Percentiles rank a stretch among this genome's conserved stretches.
Conservation (phyloP, 2,888 invertebrate species). For the Oegoconia quadripuncta region DNA sequence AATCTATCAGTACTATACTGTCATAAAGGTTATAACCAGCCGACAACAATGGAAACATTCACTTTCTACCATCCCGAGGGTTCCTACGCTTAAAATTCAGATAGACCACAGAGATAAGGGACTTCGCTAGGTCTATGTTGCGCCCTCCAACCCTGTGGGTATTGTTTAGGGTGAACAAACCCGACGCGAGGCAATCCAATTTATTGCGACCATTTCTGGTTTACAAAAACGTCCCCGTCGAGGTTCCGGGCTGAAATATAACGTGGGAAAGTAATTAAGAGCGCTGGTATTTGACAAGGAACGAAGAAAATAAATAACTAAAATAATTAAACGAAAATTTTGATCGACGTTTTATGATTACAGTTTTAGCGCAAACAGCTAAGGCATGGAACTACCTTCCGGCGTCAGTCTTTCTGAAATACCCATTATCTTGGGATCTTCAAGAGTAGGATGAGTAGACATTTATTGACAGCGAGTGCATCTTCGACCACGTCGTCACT, state of each 20-base stretch:
- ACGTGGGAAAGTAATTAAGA: background rate
- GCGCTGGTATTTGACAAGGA: background rate
- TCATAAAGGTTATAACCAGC: no score
- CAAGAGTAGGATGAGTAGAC: no score
- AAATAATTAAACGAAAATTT: background rate
- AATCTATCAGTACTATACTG: no score
- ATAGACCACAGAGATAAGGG: background rate
- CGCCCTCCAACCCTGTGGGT: constrained; percentile 13
- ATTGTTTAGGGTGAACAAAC: constrained; percentile 22
- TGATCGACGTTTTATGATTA: background rate
- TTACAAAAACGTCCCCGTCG: constrained; percentile 18
- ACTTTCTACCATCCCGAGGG: background rate
- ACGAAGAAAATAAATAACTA: background rate
- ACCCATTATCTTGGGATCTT: no score
- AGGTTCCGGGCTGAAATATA: background rate
- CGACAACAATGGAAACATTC: no score
- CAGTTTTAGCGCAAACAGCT: no score
- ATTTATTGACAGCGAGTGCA: no score
- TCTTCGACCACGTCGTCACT: no score
- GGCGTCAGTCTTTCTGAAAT: no score
- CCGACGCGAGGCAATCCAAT: constrained; percentile 23
- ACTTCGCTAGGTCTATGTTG: constrained; percentile 2
- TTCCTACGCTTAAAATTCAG: background rate
- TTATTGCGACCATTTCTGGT: constrained; percentile 27
- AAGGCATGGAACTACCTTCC: no score